Evolutionary conservation across 2,888 invertebrate species (phyloP).

Genomic region (Acanthosoma haemorrhoidale): DNA sequence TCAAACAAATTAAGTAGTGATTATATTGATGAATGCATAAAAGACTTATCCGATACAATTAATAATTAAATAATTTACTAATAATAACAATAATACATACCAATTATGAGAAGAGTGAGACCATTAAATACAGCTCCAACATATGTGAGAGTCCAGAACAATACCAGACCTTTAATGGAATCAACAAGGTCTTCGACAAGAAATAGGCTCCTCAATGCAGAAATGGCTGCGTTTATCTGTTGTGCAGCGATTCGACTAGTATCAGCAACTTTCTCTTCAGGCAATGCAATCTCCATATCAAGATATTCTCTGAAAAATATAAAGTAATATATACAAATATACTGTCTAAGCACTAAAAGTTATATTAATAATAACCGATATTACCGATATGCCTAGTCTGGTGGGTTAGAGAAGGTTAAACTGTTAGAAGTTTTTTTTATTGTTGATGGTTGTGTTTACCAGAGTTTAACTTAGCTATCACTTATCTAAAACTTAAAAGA

Average conservation of each 20-base stretch:
- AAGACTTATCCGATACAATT: neutral
- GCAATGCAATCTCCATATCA: constrained; percentile 79
- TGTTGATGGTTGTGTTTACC: too few species aligned
- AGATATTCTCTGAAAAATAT: constrained; percentile 62
- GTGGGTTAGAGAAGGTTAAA: too few species aligned
- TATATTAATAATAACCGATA: too few species aligned
- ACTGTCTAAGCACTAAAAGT: too few species aligned
- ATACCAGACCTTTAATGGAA: constrained; percentile 88
- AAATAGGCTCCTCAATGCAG: constrained; percentile 86
- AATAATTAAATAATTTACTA: neutral
- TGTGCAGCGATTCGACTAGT: constrained; percentile 80
- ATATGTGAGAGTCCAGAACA: constrained; percentile 95
- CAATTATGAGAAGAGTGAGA: constrained; percentile 93
- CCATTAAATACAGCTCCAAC: constrained; percentile 99
- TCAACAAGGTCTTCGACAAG: constrained; percentile 95
- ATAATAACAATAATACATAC: constrained; percentile 49
- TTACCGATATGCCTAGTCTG: too few species aligned
- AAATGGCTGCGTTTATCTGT: constrained; percentile 74
- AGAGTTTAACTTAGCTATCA: too few species aligned
- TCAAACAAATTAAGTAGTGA: neutral
- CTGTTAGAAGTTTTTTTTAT: too few species aligned
- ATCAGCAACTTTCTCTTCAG: constrained; percentile 86
- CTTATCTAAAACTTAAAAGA: too few species aligned
- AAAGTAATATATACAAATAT: constrained; percentile 9
- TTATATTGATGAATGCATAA: neutral